Evolutionary conservation across 1,140 invertebrate genomes (phyloP).

Genomic region (Halesus radiatus): DNA sequence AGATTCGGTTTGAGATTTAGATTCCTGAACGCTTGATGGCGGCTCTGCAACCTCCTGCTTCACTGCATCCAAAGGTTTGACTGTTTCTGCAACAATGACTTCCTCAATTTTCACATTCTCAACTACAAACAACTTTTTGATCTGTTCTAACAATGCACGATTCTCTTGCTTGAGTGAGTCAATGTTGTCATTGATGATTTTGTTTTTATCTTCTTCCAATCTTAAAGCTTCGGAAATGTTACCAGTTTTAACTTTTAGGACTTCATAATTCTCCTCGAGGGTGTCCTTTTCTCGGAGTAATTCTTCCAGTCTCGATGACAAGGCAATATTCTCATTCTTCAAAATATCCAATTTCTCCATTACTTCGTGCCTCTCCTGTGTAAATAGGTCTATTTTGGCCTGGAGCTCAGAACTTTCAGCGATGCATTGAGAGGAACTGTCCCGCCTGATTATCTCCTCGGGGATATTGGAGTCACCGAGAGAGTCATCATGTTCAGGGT

Average conservation of each 20-base stretch:
- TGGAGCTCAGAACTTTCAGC: constrained; percentile 74
- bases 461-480: constrained; percentile 54
- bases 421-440: constrained; percentile 69
- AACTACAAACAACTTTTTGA: constrained; percentile 44
- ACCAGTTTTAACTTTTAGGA: constrained; percentile 54
- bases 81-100: constrained; percentile 39
- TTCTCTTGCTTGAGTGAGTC: constrained; percentile 65
- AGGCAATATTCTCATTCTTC: constrained; percentile 71
- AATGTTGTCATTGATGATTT: constrained; percentile 64
- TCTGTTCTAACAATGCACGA: constrained; percentile 44
- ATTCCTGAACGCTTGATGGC: constrained; percentile 61
- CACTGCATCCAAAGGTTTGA: constrained; percentile 45
- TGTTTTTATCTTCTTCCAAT: constrained; percentile 51
- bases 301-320: constrained; percentile 58
- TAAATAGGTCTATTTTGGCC: constrained; percentile 77
- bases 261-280: constrained; percentile 56
- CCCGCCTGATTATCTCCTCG: constrained; percentile 44
- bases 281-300: constrained; percentile 58
- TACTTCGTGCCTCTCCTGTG: constrained; percentile 76
- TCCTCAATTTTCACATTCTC: constrained; percentile 45
- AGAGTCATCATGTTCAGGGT: constrained; percentile 22
- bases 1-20: constrained; percentile 62
- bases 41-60: constrained; percentile 67
- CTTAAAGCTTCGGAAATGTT: constrained; percentile 38
- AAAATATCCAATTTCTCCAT: constrained; percentile 78